A percentile compares a stretch with the other conserved stretches of the same genome.
phyloP scores from a whole-genome alignment of 2,888 invertebrate genomes.

The Myathropa florea region DNA sequence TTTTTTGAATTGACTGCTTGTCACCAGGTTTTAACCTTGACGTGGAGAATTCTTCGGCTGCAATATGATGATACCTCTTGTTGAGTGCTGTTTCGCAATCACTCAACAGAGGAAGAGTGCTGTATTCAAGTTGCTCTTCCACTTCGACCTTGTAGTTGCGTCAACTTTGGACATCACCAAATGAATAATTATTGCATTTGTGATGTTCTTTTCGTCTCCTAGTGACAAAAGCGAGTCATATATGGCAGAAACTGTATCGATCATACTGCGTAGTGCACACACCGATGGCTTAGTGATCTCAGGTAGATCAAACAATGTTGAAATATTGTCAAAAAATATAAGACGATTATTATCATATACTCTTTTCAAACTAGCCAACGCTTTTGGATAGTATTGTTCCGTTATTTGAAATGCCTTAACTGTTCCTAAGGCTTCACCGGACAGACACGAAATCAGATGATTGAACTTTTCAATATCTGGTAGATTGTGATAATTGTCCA shows the following conservation, averaged over 20 bases:
- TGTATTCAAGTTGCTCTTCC: constrained; percentile 38
- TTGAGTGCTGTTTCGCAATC: constrained; percentile 49
- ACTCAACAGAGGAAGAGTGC: constrained; percentile 48
- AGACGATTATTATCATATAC: constrained; percentile 58
- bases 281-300: constrained; percentile 47
- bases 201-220: constrained; percentile 53
- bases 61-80: background rate
- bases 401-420: constrained; percentile 54
- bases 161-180: constrained; percentile 53
- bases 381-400: constrained; percentile 59
- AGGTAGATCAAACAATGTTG: constrained; percentile 55
- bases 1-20: too few species aligned
- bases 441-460: constrained; percentile 57
- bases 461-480: constrained; percentile 52
- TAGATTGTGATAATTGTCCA: background rate
- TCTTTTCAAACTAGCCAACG: constrained; percentile 29
- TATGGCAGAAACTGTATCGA: constrained; percentile 48
- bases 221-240: constrained; percentile 52
- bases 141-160: constrained; percentile 28
- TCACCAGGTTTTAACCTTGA: background rate
- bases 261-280: constrained; percentile 50
- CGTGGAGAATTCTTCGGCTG: background rate
- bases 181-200: constrained; percentile 60
- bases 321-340: constrained; percentile 59
- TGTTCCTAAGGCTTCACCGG: constrained; percentile 60